Conservation (phyloP, 1,140 invertebrate species). For the Pogonomyrmex californicus region DNA sequence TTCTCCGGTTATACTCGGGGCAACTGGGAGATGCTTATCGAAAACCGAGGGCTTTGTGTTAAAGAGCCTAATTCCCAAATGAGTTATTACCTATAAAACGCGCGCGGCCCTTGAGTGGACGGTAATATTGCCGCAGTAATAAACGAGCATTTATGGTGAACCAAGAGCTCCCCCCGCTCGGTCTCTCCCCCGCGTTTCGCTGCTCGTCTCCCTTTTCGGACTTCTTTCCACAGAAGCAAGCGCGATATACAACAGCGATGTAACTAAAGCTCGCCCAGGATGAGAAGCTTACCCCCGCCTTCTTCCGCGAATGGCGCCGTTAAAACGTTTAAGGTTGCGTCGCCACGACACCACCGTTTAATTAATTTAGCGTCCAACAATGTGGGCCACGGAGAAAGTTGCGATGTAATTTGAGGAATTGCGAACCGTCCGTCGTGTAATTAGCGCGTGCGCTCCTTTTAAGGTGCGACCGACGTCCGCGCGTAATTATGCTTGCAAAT, state of each 20-base stretch:
- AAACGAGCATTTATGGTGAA: constrained; percentile 84
- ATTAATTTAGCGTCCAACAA: constrained; percentile 74
- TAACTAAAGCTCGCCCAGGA: constrained; percentile 69
- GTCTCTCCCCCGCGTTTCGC: constrained; percentile 28
- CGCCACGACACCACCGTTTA: constrained; percentile 60
- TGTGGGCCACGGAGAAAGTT: constrained; percentile 50
- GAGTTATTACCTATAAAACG: constrained; percentile 85
- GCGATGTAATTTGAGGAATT: constrained; percentile 11
- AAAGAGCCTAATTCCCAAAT: constrained; percentile 83
- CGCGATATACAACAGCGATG: constrained; percentile 58
- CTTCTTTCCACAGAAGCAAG: constrained; percentile 60
- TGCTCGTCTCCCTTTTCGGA: constrained; percentile 6
- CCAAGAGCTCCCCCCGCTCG: constrained; percentile 46
- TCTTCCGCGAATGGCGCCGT: constrained; percentile 59
- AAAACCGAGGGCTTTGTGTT: constrained; percentile 80
- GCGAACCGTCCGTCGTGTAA: not conserved
- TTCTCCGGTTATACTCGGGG: constrained; percentile 48
- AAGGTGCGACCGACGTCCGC: constrained; percentile 8
- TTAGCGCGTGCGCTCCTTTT: constrained; percentile 17
- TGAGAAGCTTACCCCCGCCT: constrained; percentile 53
- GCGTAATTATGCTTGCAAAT: not conserved
- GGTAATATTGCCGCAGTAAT: constrained; percentile 84
- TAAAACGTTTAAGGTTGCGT: constrained; percentile 64
- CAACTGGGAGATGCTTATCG: constrained; percentile 75
- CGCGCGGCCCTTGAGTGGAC: constrained; percentile 79